Evolutionary conservation across 35 echinoderm and acorn worm species (phyloP), one percentile per base, ranked within the genome.

Genomic region (Apostichopus japonicus): DNA sequence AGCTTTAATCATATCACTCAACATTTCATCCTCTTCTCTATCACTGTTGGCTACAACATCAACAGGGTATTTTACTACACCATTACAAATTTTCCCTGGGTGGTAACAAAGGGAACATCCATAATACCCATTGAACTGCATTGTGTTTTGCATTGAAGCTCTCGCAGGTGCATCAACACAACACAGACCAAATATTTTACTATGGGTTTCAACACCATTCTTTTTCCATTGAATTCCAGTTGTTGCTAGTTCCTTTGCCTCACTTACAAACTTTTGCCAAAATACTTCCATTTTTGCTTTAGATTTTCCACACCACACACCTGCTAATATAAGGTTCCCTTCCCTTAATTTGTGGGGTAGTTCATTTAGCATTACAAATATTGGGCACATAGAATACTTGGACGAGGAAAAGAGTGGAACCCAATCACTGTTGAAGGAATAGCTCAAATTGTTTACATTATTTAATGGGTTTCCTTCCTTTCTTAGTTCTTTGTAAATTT

Each of bases 1-100:
- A 17, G 95, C 83, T 65, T 53, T 55, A 11, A 22, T 17, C 95
- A 92, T 94, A n/a, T 94, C 95, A 5, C 65, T 17, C 9, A 90
- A 22, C 88, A 94, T 94, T 83, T 96, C 88, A 8, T 94, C 67
- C 22, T 96, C 82, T 54, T 54, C 77, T 23, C 95, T 70, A 16
- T 96, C 95, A 10, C 27, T n/a, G 54, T 96, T 93, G 14, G 91
- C 95, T 59, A 81, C 87, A 6, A 96, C 95, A 96, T 96, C 93
- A 14, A 96, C 76, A 63, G 92, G 92, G 73, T 96, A 96, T 70
- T 94, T 96, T 55, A 94, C 89, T 67, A 22, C 63, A 53, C 90
- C 55, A 21, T 96, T 55, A 17, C 87, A 23, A 27, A 23, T 5
- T 87, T 91, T 97, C 6, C 96, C 96, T 19, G 94, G 96, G 55